These are phyloP conservation scores for Anoura caudifer DNA, from an alignment of 2,113 vertebrate species.

Conservation along the genomic window DNA sequence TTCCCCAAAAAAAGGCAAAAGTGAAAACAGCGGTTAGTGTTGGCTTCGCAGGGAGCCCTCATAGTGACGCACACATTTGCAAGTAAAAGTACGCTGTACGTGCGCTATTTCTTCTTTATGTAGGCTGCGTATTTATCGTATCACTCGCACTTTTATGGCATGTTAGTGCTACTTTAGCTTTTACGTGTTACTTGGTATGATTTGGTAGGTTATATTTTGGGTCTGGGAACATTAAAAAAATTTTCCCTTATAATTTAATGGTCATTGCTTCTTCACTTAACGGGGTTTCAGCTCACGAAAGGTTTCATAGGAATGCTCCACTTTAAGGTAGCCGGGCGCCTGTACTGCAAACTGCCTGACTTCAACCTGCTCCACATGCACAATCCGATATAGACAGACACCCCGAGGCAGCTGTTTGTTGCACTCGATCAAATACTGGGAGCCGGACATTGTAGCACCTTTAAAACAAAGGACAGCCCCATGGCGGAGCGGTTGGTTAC, in stretches of 20 bases:
- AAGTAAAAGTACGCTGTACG: not conserved
- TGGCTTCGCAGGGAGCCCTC: not conserved
- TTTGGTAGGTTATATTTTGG: no score
- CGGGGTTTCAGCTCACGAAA: rapidly evolving
- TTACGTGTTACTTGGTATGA: no score
- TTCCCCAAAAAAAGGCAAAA: not conserved
- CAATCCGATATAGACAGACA: not conserved
- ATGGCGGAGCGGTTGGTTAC: rapidly evolving
- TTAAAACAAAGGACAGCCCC: not conserved
- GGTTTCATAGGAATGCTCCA: not conserved
- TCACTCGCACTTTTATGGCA: no score
- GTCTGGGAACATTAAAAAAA: no score
- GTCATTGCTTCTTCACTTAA: not conserved
- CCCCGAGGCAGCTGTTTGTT: not conserved
- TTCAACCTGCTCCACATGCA: not conserved
- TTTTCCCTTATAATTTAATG: no score
- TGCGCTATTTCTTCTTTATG: not conserved
- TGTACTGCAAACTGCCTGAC: not conserved
- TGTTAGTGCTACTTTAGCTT: no score
- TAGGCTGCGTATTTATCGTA: no score
- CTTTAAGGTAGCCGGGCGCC: not conserved
- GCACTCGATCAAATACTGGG: not conserved
- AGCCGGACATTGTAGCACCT: not conserved
- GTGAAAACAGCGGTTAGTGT: not conserved
- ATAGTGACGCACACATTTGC: not conserved